Base-by-base conservation (phyloP, 2,113 vertebrate genomes). In the Phylloscopus trochilus region DNA sequence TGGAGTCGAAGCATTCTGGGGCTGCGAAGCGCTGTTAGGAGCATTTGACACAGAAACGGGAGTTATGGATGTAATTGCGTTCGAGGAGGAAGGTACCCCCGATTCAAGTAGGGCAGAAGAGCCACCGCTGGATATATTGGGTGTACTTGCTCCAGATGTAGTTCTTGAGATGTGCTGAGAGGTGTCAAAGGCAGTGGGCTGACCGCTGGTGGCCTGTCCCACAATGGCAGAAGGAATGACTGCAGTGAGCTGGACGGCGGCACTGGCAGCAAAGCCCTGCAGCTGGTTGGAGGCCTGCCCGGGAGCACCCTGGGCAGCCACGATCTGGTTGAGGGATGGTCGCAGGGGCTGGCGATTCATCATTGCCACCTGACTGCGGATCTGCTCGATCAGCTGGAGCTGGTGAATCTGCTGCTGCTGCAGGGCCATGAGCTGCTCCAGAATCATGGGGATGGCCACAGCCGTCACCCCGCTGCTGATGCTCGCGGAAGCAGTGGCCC, bases 331-430 rank as follows among this genome's bases (percentile, higher is more conserved):
- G 76, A 99, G 97, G 6, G 98, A 91, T 1, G 98, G 97, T 88
- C 99, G 98, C 24, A 98, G 88, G 2, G 98, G 96, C 85, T 99
- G 99, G 68, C 99, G 98, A 96, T 98, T 99, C 99, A 99, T 99
- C 96, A 99, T 97, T 11, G 99, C 99, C 94, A 99, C 99, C 93
- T 99, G 99, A 93, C 98, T 99, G 77, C 99, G 99, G 90, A 99
- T 99, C 97, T 99, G 99, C 97, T 99, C 99, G 4, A 99, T 99
- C 52, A 99, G 98, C 98, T 99, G 99, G 83, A 99, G 98, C 98
- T 99, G 99, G 95, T 99, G 99, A 44, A 99, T 98, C 97, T 99
- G 99, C 95, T 99, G 99, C 96, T 99, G 99, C 96, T 99, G 99
- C 63, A 99, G 97, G 22, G 99, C 99, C 98, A 99, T 98, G 72